Conservation (phyloP, 2,797 vertebrate species). For the Synanceia verrucosa region DNA sequence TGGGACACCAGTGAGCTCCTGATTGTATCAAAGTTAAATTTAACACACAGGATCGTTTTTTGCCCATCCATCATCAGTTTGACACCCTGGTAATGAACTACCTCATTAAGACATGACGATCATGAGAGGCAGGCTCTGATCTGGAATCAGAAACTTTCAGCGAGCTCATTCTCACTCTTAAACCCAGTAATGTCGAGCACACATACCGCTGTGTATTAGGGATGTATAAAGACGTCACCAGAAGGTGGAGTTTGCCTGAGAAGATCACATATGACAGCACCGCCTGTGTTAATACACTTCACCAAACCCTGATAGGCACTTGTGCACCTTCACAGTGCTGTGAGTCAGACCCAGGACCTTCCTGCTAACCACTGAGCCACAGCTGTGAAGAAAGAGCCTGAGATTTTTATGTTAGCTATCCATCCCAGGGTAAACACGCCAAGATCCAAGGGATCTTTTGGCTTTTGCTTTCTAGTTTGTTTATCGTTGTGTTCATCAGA, state of each 20-base stretch:
- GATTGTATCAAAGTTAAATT: too few species aligned
- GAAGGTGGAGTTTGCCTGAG: background rate
- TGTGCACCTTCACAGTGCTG: background rate
- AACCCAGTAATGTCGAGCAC: too few species aligned
- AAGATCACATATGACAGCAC: background rate
- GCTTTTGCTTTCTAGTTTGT: constrained; percentile 47
- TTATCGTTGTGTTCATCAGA: constrained; percentile 31
- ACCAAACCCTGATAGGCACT: background rate
- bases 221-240: background rate
- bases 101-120: too few species aligned
- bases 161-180: too few species aligned
- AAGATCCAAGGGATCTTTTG: constrained; percentile 19
- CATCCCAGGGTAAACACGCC: constrained; percentile 26
- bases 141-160: too few species aligned
- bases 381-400: background rate
- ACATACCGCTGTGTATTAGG: background rate
- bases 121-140: too few species aligned
- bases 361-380: background rate
- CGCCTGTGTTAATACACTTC: background rate
- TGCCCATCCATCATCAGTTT: too few species aligned
- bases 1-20: too few species aligned
- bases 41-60: too few species aligned
- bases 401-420: constrained; percentile 8
- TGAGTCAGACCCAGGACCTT: constrained; percentile 4
- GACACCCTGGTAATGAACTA: too few species aligned